phyloP scores from a whole-genome alignment of 2,888 invertebrate genomes.

The Drosophila kanekoi region DNA sequence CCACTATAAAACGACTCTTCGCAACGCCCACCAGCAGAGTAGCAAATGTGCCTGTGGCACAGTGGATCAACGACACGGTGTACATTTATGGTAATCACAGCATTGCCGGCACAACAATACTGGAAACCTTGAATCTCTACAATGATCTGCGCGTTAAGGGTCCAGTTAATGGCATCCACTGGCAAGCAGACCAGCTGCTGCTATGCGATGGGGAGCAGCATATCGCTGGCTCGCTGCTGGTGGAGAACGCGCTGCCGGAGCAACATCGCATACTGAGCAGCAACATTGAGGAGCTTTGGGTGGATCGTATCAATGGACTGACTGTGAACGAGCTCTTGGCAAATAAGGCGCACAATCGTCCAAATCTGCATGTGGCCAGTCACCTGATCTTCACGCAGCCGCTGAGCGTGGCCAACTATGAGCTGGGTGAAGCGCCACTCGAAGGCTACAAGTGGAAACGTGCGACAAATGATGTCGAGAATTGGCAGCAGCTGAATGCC shows the following conservation, averaged over 20 bases:
- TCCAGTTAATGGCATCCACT: constrained; percentile 83
- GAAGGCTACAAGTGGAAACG: constrained; percentile 47
- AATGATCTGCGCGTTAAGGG: constrained; percentile 78
- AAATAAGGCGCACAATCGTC: constrained; percentile 65
- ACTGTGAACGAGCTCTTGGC: constrained; percentile 69
- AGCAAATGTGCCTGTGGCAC: constrained; percentile 85
- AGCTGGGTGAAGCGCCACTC: constrained; percentile 38
- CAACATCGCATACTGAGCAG: constrained; percentile 70
- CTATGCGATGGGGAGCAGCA: constrained; percentile 74
- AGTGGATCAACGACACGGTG: constrained; percentile 86
- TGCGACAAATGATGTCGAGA: constrained; percentile 2
- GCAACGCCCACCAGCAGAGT: constrained; percentile 77
- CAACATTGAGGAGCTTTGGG: constrained; percentile 75
- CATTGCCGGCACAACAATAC: constrained; percentile 85
- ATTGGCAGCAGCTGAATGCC: constrained; percentile 44
- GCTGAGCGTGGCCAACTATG: constrained; percentile 66
- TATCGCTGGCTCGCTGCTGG: constrained; percentile 68
- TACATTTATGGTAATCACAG: constrained; percentile 83
- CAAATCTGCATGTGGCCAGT: constrained; percentile 73
- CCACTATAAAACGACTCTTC: constrained; percentile 84
- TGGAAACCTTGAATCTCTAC: constrained; percentile 77
- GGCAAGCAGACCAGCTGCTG: constrained; percentile 84
- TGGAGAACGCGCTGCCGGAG: constrained; percentile 63
- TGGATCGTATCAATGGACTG: constrained; percentile 79
- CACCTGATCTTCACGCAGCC: constrained; percentile 75